Base-by-base conservation (phyloP, 2,113 vertebrate species). In the Cyanoliseus patagonus region DNA sequence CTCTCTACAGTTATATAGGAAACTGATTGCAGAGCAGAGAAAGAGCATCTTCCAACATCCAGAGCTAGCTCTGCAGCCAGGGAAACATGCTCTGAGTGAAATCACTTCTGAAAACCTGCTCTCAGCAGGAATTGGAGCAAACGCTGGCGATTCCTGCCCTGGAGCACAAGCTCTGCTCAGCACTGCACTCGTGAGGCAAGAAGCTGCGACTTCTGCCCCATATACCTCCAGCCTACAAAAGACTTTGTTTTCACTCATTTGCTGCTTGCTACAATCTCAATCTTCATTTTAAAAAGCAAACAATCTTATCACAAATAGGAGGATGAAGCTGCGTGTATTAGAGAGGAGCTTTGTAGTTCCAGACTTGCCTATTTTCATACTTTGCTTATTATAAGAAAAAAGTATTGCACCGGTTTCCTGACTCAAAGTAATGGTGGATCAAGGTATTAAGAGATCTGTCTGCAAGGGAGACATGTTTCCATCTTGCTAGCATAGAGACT, bases 401-500 rank as follows among this genome's bases (percentile, higher is more conserved):
- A 4, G 1, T 42, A 81, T 64, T 74, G 89, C 42, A 64, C 33
- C 19, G 31, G 2, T 81, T 94, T 90, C 62, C 87, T 80, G 63
- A 90, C 72, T 83, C 74, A 57, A 8, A 83, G 73, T 31, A 72
- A 55, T 22, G 52, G 59, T 66, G 57, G 69, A 66, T 92, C 49
- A 88, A 89, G 52, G 55, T 73, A 76, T 88, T 59, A 83, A 94
- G 79, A 90, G 79, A 64, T 75, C 57, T 84, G 69, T 81, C 86
- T 85, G 70, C 76, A 69, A 18, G 47, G 77, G 35, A 83, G 72
- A 77, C 82, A 31, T 9, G 73, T 66, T 86, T 87, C 92, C 74
- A 86, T 94, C 97, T 90, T 87, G 83, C 94, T 97, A 97, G 95
- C 96, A 90, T 49, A 63, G 90, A 75, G 46, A 61, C 83, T 11